Evolutionary conservation across 1,140 invertebrate species (phyloP).

Genomic region (Zophobas morio): DNA sequence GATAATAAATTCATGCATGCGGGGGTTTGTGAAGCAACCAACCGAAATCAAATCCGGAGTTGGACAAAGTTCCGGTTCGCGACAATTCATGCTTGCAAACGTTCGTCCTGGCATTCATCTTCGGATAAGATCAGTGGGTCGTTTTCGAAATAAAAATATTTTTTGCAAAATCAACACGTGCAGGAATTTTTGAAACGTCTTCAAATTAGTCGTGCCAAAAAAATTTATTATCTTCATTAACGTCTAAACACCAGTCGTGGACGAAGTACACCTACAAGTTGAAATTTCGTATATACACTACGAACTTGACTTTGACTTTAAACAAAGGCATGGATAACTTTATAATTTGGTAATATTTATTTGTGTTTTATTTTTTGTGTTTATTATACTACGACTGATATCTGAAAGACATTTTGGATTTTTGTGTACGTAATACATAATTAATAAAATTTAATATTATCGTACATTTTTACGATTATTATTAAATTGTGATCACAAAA

Average conservation of each 20-base stretch:
- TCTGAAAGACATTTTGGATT: too few relatives aligned
- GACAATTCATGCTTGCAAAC: constrained; percentile 25
- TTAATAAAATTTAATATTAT: too few relatives aligned
- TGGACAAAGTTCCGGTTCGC: constrained; percentile 21
- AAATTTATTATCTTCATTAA: constrained; percentile 15
- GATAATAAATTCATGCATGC: constrained; percentile 6
- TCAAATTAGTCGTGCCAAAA: constrained; percentile 30
- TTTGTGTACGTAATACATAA: too few relatives aligned
- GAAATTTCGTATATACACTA: background rate
- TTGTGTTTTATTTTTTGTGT: too few relatives aligned
- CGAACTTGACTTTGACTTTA: constrained; percentile 8
- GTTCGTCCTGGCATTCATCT: constrained; percentile 28
- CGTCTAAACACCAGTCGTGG: constrained; percentile 10
- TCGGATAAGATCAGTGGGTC: constrained; percentile 32
- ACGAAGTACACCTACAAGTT: background rate
- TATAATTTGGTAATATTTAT: background rate
- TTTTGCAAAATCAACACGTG: constrained; percentile 16
- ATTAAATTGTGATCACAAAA: too few relatives aligned
- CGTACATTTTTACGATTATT: too few relatives aligned
- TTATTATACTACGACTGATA: too few relatives aligned
- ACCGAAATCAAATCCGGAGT: constrained; percentile 23
- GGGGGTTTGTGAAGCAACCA: constrained; percentile 21
- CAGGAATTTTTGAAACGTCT: constrained; percentile 25
- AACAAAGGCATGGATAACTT: background rate
- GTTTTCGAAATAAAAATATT: constrained; percentile 14